Evolutionary conservation across 2,888 invertebrate genomes (phyloP).

Genomic region (Trichopria drosophilae): DNA sequence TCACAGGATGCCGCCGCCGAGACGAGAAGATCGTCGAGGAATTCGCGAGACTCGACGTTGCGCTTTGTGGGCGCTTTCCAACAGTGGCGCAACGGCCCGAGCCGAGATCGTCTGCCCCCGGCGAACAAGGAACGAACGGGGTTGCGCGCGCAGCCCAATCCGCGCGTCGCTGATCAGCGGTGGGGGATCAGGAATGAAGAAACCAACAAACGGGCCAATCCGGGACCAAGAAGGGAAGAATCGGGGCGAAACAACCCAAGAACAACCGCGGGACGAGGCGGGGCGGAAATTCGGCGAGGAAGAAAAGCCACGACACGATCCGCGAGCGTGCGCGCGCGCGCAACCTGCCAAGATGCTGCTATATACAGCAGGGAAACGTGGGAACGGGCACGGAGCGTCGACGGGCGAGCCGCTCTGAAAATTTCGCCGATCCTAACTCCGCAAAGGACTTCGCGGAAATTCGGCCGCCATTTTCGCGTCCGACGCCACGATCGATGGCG

Average conservation of each 20-base stretch:
- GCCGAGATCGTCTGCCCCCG: too few relatives aligned
- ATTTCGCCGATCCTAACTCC: too few relatives aligned
- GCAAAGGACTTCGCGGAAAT: too few relatives aligned
- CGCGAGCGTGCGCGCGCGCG: constrained; percentile 25
- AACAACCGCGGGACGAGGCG: constrained; percentile 24
- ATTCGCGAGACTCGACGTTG: constrained; percentile 39
- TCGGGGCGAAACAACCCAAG: constrained; percentile 21
- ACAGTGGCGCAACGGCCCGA: constrained; percentile 51
- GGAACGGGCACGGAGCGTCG: constrained; percentile 27
- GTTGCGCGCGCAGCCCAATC: background rate
- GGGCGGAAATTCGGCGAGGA: constrained; percentile 41
- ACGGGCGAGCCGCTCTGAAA: too few relatives aligned
- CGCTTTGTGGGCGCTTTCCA: constrained; percentile 55
- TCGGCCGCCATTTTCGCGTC: too few relatives aligned
- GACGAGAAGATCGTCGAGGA: constrained; percentile 43
- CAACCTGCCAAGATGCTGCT: constrained; percentile 14
- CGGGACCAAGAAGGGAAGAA: too few relatives aligned
- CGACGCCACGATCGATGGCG: too few relatives aligned
- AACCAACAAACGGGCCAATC: too few relatives aligned
- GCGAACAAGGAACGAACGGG: too few relatives aligned
- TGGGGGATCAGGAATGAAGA: background rate
- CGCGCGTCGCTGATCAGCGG: background rate
- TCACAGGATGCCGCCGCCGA: constrained; percentile 44
- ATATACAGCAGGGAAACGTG: constrained; percentile 15
- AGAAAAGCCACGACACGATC: constrained; percentile 27